These are phyloP conservation scores for Poeciliopsis infans DNA, from an alignment of 2,797 vertebrate species.

Conservation along the genomic window DNA sequence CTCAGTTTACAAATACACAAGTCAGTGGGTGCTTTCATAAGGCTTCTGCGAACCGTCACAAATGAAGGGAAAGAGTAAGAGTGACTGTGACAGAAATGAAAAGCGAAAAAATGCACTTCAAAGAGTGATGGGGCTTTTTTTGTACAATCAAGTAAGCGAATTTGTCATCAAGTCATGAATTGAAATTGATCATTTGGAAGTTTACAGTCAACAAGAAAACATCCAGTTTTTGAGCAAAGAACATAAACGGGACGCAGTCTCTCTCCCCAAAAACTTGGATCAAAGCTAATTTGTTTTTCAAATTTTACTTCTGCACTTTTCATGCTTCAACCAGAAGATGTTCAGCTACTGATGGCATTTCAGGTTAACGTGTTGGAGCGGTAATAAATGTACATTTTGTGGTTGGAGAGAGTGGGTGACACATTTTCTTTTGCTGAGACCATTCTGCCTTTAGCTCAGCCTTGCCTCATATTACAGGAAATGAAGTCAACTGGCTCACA, in stretches of 20 bases:
- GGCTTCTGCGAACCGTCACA: constrained; percentile 65
- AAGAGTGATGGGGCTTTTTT: constrained; percentile 7
- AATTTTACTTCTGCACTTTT: background rate
- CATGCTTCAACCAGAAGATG: background rate
- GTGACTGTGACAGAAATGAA: constrained; percentile 12
- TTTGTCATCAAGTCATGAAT: constrained; percentile 12
- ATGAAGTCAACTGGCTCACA: background rate
- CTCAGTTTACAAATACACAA: constrained; percentile 68
- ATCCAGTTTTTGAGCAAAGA: background rate
- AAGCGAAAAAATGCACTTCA: background rate
- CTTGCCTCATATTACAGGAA: constrained; percentile 35
- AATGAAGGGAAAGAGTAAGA: constrained; percentile 56
- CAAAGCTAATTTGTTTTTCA: background rate
- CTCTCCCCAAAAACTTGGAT: background rate
- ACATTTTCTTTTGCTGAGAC: constrained; percentile 34
- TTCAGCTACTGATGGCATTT: background rate
- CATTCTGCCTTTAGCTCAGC: background rate
- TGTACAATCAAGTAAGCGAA: background rate
- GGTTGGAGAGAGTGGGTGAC: constrained; percentile 28
- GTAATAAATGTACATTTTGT: constrained; percentile 8
- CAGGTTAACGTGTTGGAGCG: background rate
- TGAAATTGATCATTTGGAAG: background rate
- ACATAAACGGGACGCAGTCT: background rate
- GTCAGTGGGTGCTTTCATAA: constrained; percentile 69
- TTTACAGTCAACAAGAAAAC: background rate